These are phyloP conservation scores for Popillia japonica DNA, from an alignment of 1,140 invertebrate genomes.

Conservation along the genomic window DNA sequence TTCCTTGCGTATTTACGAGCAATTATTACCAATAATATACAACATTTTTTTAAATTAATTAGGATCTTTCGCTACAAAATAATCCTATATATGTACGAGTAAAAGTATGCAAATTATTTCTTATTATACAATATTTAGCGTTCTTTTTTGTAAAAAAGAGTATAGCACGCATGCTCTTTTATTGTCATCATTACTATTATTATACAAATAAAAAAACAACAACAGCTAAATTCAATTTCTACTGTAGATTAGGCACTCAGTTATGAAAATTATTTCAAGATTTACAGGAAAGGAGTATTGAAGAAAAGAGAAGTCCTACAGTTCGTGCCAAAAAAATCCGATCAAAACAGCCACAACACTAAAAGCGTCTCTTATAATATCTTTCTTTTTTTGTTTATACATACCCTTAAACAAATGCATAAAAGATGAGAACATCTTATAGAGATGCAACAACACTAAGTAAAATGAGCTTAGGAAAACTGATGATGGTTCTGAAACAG, in stretches of 20 bases:
- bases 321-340: constrained; percentile 31
- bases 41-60: background rate
- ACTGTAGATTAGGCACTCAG: constrained; percentile 24
- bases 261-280: constrained; percentile 31
- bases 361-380: constrained; percentile 23
- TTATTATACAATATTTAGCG: background rate
- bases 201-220: background rate
- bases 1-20: background rate
- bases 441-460: constrained; percentile 35
- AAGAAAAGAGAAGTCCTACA: constrained; percentile 27
- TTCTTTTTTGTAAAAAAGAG: background rate
- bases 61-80: background rate
- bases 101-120: background rate
- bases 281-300: constrained; percentile 11
- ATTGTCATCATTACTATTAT: background rate
- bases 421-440: constrained; percentile 38
- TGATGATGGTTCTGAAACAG: constrained; percentile 37
- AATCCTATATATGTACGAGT: background rate
- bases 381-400: constrained; percentile 30
- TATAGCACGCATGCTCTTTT: constrained; percentile 17
- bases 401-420: constrained; percentile 38
- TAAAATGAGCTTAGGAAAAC: constrained; percentile 38
- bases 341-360: constrained; percentile 29
- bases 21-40: background rate
- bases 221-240: constrained; percentile 18